phyloP scores from a whole-genome alignment of 1,140 invertebrate genomes.

The Polyergus mexicanus region DNA sequence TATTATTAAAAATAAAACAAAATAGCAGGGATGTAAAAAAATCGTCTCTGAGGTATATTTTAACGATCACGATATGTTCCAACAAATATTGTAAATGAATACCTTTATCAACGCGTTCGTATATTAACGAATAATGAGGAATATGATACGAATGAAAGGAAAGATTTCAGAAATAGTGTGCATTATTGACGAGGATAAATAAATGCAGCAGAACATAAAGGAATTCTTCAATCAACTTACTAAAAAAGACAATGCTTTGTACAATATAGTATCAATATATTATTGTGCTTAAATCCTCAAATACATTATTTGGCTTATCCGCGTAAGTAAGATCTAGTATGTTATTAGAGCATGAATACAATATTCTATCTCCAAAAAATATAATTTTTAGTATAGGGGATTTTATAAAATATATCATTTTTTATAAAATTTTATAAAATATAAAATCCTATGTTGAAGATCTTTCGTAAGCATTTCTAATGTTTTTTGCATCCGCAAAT shows the following conservation, averaged over 20 bases:
- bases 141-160: conserved; percentile 98
- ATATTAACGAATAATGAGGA: conserved; percentile 95
- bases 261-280: conserved; percentile 97
- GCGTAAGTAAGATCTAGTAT: not conserved
- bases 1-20: conserved; percentile 86
- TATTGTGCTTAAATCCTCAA: conserved; percentile 94
- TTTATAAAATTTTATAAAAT: too few species aligned
- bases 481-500: not conserved
- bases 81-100: conserved; percentile 83
- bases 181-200: conserved; percentile 92
- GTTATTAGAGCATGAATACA: too few species aligned
- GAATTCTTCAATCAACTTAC: conserved; percentile 95
- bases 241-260: conserved; percentile 96
- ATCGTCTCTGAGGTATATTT: conserved; percentile 81
- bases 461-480: not conserved
- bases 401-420: too few species aligned
- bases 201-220: conserved; percentile 91
- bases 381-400: too few species aligned
- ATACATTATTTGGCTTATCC: too few species aligned
- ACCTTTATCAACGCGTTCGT: conserved; percentile 89
- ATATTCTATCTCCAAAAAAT: too few species aligned
- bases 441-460: too few species aligned
- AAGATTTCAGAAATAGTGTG: conserved; percentile 97
- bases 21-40: conserved; percentile 76
- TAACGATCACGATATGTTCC: conserved; percentile 88